phyloP scores from a whole-genome alignment of 2,113 vertebrate genomes.

The Gambusia holbrooki region DNA sequence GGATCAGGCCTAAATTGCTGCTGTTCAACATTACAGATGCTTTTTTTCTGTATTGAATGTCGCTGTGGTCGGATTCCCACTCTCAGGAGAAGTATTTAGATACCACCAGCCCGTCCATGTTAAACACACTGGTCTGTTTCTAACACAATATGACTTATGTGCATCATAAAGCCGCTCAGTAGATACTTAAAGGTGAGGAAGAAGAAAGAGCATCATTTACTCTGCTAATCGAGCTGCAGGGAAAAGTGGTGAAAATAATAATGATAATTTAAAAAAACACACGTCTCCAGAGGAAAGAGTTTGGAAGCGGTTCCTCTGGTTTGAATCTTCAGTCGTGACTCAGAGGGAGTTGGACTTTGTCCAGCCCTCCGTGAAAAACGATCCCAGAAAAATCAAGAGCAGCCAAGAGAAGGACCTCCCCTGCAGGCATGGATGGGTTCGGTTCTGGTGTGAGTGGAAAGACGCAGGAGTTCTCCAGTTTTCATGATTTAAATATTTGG shows the following conservation, averaged over 20 bases:
- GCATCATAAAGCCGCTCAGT: constrained; percentile 39
- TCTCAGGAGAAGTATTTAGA: background rate
- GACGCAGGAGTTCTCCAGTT: background rate
- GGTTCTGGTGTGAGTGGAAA: constrained; percentile 1
- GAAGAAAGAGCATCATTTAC: constrained; percentile 31
- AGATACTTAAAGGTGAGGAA: constrained; percentile 27
- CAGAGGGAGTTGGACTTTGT: constrained; percentile 2
- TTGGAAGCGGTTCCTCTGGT: background rate
- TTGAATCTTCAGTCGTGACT: constrained; percentile 19
- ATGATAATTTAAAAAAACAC: constrained; percentile 5
- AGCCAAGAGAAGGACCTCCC: constrained; percentile 26
- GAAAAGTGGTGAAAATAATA: constrained; percentile 4
- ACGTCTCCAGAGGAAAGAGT: background rate
- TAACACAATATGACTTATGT: constrained; percentile 10
- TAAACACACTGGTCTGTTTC: constrained; percentile 10
- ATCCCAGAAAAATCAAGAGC: constrained; percentile 41
- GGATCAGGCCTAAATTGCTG: constrained; percentile 6
- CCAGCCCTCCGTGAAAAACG: constrained; percentile 36
- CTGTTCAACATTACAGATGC: constrained; percentile 25
- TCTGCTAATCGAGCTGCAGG: constrained; percentile 29
- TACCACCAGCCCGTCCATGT: background rate
- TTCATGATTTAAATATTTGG: constrained; percentile 19
- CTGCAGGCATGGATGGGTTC: constrained; percentile 1
- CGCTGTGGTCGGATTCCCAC: constrained; percentile 28
- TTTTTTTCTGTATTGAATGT: constrained; percentile 24